A percentile compares a stretch with the other conserved stretches of the same genome.
These are phyloP conservation scores for Sus cebifrons DNA, from an alignment of 2,797 vertebrate genomes.

Conservation along the genomic window DNA sequence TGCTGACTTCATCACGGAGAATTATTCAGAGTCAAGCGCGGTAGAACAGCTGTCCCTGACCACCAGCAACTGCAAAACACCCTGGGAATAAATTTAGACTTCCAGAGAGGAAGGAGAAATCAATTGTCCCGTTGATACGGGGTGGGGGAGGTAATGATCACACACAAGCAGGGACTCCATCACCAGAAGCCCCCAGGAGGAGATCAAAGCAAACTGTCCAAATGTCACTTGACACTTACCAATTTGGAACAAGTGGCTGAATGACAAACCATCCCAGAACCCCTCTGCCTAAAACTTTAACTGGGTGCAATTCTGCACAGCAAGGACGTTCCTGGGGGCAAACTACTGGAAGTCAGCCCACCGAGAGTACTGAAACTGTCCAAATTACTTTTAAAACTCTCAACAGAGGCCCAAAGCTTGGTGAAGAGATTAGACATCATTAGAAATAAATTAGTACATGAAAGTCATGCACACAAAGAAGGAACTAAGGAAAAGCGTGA, in stretches of 20 bases:
- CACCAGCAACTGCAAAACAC: conserved; percentile 75
- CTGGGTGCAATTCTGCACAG: neutral
- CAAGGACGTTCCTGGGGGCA: neutral
- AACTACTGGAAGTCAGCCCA: neutral
- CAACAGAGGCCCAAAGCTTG: neutral
- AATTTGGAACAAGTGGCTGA: conserved; percentile 29
- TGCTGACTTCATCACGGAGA: conserved; percentile 57
- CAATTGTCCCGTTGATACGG: conserved; percentile 33
- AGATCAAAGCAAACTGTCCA: conserved; percentile 7
- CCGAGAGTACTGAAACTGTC: neutral
- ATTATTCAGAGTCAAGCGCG: conserved; percentile 50
- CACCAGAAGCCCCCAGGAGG: neutral
- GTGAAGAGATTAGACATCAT: neutral
- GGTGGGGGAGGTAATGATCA: neutral
- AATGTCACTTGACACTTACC: conserved; percentile 19
- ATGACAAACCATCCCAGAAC: neutral
- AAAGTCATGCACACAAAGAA: neutral
- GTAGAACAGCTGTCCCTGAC: conserved; percentile 75
- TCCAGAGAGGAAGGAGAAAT: conserved; percentile 72
- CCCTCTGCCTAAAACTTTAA: neutral
- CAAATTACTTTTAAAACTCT: conserved; percentile 37
- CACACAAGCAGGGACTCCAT: neutral
- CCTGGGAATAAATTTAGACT: conserved; percentile 80
- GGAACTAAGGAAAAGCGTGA: neutral
- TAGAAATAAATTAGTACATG: neutral